A percentile compares a stretch with the other conserved stretches of the same genome.
phyloP scores from a whole-genome alignment of 2,888 invertebrate species.

The Hylaea fasciaria region DNA sequence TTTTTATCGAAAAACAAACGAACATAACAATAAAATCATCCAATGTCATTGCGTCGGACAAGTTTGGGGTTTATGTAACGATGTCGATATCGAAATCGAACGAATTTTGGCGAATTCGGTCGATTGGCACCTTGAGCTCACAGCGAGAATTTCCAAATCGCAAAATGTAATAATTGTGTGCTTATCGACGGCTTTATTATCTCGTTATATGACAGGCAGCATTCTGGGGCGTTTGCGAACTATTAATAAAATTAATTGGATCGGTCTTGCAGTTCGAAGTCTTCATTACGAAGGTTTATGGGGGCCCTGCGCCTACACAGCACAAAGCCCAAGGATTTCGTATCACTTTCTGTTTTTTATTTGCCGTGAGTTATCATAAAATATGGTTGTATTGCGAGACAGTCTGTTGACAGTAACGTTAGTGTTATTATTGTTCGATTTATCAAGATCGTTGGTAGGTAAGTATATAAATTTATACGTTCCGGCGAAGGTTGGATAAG shows the following conservation, averaged over 20 bases:
- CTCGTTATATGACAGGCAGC: conserved; percentile 44
- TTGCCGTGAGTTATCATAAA: conserved; percentile 48
- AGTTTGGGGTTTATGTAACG: conserved; percentile 63
- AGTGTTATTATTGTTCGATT: conserved; percentile 52
- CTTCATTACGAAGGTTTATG: conserved; percentile 48
- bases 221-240: conserved; percentile 44
- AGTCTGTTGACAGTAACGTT: conserved; percentile 56
- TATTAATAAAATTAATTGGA: conserved; percentile 56
- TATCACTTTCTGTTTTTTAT: conserved; percentile 46
- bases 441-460: conserved; percentile 53
- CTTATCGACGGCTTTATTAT: conserved; percentile 54
- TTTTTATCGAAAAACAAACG: conserved; percentile 64
- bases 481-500: conserved; percentile 50
- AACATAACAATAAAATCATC: conserved; percentile 60
- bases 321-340: conserved; percentile 44
- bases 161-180: conserved; percentile 51
- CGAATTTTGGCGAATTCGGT: conserved; percentile 63
- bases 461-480: conserved; percentile 46
- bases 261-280: conserved; percentile 41
- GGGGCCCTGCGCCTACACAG: conserved; percentile 47
- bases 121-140: conserved; percentile 54
- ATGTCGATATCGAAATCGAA: conserved; percentile 58
- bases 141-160: conserved; percentile 57
- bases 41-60: conserved; percentile 53
- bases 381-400: conserved; percentile 46